A percentile compares a stretch with the other conserved stretches of the same genome.
phyloP scores from a whole-genome alignment of 2,113 vertebrate species.

The Ceyx margarethae region DNA sequence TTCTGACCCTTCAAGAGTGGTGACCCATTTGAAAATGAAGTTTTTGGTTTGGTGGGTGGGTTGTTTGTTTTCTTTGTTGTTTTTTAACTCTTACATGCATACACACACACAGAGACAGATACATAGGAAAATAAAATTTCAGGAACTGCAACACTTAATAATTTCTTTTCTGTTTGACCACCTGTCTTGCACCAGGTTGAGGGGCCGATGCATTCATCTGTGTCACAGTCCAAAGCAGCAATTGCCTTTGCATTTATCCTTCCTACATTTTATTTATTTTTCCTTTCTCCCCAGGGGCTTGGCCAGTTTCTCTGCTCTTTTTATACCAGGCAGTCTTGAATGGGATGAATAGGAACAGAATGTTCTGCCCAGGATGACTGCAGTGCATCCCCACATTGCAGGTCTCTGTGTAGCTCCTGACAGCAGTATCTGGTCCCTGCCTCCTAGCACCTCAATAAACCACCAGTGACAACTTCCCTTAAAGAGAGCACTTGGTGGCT shows the following conservation, averaged over 20 bases:
- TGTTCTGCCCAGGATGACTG: not conserved
- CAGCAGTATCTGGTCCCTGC: not conserved
- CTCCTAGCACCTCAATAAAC: not conserved
- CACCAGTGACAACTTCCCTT: fast-evolving
- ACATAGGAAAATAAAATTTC: not conserved
- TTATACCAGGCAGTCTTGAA: not conserved
- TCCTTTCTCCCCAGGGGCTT: not conserved
- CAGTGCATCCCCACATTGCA: not conserved
- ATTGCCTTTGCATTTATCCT: not conserved
- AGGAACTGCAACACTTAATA: not conserved
- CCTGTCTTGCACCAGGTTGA: not conserved
- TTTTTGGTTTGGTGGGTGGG: too few species aligned
- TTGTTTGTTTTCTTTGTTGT: not conserved
- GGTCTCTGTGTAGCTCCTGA: not conserved
- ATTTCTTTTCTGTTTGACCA: not conserved
- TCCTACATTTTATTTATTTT: not conserved
- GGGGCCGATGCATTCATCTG: not conserved
- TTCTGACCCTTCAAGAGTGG: not conserved
- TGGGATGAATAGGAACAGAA: not conserved
- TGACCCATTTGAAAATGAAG: not conserved
- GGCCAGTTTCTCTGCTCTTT: not conserved
- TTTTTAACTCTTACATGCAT: not conserved
- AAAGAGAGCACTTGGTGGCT: not conserved
- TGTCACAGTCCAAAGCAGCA: not conserved
- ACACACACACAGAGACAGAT: not conserved